Base-by-base conservation (phyloP, 2,888 invertebrate species). In the Dolichomitus sp. region DNA sequence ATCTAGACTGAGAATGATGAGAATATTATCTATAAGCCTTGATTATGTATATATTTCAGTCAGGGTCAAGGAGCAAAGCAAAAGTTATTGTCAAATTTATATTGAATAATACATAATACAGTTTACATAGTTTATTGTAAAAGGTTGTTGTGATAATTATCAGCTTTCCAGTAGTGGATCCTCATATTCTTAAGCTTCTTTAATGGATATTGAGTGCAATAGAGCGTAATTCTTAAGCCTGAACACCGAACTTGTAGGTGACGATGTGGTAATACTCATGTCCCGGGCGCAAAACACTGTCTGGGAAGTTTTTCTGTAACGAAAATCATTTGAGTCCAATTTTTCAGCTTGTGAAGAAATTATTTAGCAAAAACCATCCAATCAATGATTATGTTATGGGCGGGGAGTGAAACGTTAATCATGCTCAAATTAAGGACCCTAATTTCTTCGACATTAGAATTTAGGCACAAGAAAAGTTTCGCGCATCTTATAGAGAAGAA, bases 291-390 rank as follows among this genome's bases (percentile, higher is more conserved):
- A 98, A 89, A 65, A 97, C 95, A 5, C 96, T 95, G 77, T 95
- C 95, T 1, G 98, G 98, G 88, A 98, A 98, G 88, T 96, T 96
- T 87, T 93, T 93, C 96, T 97, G 94, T 70, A 85, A 88, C 70
- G 83, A 59, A 76, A 40, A 33, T 42, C 23, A 50, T n/a, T 2
- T 2, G 23, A 54, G 3, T 23, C 5, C 12, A 57, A 48, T 70
- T 33, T 23, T 23, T 59, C 30, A 11, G 59, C 72, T 23, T 5
- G 72, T 17, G 4, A 48, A 12, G 57, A 23, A 40, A 57, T 59
- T 42, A 42, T 45, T 27, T 12, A 33, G 4, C 30, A 12, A n/a
- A 11, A 52, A 52, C 23, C 2, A 23, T 52, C 50, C 52, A 52
- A 23, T 52, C 9, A 52, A 52, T 33, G 33, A 33, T 23, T 12